Evolutionary conservation across 1,140 invertebrate genomes (phyloP).

Genomic region (Diprion similis): DNA sequence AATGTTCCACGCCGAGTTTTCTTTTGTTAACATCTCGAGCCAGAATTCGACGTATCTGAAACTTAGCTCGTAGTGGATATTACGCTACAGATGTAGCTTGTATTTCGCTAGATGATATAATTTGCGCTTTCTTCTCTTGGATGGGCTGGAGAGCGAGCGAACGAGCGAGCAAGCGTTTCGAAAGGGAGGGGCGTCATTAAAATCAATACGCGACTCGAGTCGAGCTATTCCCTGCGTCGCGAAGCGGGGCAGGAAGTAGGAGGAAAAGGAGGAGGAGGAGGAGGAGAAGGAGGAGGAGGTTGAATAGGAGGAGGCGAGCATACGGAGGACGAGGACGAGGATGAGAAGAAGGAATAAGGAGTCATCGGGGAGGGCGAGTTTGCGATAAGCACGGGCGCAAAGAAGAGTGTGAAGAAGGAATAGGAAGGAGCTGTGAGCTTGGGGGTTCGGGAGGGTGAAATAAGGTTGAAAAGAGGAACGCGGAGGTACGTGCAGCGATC

Average conservation of each 20-base stretch:
- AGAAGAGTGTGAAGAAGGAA: constrained; percentile 22
- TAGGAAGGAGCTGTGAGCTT: not conserved
- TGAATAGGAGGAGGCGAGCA: not conserved
- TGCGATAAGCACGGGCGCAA: constrained; percentile 38
- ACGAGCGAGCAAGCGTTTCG: constrained; percentile 28
- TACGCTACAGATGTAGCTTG: too few species aligned
- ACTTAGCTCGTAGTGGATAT: constrained; percentile 52
- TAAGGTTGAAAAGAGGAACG: constrained; percentile 11
- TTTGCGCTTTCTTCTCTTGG: constrained; percentile 53
- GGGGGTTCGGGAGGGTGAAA: constrained; percentile 3
- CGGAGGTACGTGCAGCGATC: too few species aligned
- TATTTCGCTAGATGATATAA: constrained; percentile 42
- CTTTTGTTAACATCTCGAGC: constrained; percentile 35
- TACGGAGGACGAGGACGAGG: constrained; percentile 22
- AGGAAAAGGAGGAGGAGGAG: constrained; percentile 8
- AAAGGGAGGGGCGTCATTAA: constrained; percentile 55
- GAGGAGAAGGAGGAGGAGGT: constrained; percentile 2
- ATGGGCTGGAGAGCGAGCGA: constrained; percentile 39
- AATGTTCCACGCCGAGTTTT: too few species aligned
- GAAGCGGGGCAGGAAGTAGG: constrained; percentile 22
- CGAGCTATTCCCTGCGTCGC: constrained; percentile 8
- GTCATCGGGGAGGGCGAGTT: constrained; percentile 24
- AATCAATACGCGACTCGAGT: constrained; percentile 59
- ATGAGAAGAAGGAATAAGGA: constrained; percentile 6
- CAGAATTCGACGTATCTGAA: constrained; percentile 46